Percentiles rank a stretch among this genome's conserved stretches.
These are phyloP conservation scores for Spermophilus dauricus DNA, from an alignment of 2,113 vertebrate species.

Conservation along the genomic window DNA sequence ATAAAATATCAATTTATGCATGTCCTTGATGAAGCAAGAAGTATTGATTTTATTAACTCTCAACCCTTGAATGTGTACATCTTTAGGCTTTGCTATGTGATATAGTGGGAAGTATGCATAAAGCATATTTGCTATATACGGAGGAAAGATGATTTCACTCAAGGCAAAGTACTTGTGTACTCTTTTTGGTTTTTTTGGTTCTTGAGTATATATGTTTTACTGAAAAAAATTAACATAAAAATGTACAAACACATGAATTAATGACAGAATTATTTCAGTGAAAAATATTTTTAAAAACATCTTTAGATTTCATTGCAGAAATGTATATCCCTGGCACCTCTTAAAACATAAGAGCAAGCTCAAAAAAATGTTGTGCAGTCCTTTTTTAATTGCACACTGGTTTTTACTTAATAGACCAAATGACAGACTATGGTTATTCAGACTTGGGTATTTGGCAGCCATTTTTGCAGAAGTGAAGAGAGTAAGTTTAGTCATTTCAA, in stretches of 20 bases:
- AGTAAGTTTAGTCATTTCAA: constrained; percentile 28
- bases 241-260: too few relatives aligned
- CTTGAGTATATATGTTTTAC: background rate
- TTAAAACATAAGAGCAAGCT: constrained; percentile 89
- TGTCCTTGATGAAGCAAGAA: too few relatives aligned
- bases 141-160: background rate
- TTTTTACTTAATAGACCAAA: constrained; percentile 31
- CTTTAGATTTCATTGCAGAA: constrained; percentile 92
- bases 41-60: too few relatives aligned
- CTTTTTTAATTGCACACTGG: background rate
- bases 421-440: constrained; percentile 9
- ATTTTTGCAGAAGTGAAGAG: constrained; percentile 2
- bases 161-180: background rate
- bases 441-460: constrained; percentile 5
- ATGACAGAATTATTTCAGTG: constrained; percentile 89
- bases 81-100: background rate
- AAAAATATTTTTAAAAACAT: constrained; percentile 91
- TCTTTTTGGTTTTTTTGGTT: background rate
- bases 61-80: background rate
- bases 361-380: constrained; percentile 62
- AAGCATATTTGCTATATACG: background rate
- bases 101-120: background rate
- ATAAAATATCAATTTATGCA: too few relatives aligned
- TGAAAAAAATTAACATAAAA: too few relatives aligned
- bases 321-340: constrained; percentile 90